These are phyloP conservation scores for Xanthorhoe designata DNA, from an alignment of 2,888 invertebrate genomes.

Conservation along the genomic window DNA sequence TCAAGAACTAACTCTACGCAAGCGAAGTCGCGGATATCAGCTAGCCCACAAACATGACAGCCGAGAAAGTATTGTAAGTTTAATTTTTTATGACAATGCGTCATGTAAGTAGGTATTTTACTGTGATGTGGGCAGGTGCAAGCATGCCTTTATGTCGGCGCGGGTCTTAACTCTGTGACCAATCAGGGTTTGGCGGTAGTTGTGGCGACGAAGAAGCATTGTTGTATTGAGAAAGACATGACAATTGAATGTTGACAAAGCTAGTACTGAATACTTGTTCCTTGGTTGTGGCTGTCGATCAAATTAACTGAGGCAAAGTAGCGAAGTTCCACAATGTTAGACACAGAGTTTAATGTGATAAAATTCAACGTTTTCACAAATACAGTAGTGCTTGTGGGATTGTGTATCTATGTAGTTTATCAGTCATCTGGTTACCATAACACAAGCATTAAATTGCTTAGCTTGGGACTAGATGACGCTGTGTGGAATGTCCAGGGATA, in stretches of 20 bases:
- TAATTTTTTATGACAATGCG: constrained; percentile 51
- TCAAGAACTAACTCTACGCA: too few species aligned
- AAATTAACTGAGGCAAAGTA: background rate
- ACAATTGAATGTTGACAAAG: constrained; percentile 3
- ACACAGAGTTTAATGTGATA: too few species aligned
- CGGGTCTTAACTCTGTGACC: constrained; percentile 57
- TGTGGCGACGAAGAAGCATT: constrained; percentile 45
- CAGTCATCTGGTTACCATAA: too few species aligned
- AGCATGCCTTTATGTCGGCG: constrained; percentile 55
- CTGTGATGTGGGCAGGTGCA: constrained; percentile 67
- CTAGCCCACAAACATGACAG: background rate
- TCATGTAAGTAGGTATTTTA: constrained; percentile 41
- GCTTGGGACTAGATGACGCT: too few species aligned
- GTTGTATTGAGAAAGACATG: background rate
- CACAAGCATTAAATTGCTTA: too few species aligned
- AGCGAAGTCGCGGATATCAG: too few species aligned
- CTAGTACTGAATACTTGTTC: background rate
- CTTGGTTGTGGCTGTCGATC: background rate
- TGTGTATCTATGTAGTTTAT: too few species aligned
- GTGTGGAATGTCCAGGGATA: too few species aligned
- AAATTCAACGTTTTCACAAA: too few species aligned
- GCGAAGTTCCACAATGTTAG: background rate
- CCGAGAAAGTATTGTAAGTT: constrained; percentile 8
- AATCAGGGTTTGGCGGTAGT: constrained; percentile 51
- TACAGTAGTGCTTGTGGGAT: too few species aligned